Evolutionary conservation across 2,797 vertebrate genomes (phyloP).

Genomic region (Urocyon cinereoargenteus): DNA sequence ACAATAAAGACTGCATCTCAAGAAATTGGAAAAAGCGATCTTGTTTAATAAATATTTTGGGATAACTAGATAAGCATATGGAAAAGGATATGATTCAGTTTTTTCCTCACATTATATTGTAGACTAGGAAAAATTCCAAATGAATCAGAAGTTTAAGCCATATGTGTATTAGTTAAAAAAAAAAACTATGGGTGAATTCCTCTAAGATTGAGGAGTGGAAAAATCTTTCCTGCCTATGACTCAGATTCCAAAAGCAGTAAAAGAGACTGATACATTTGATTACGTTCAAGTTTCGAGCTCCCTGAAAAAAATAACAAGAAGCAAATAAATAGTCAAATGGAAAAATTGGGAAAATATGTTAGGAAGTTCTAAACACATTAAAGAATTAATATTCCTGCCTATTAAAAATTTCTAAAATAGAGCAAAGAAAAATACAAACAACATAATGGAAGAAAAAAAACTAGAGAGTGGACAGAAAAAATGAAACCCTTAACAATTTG

Average conservation of each 20-base stretch:
- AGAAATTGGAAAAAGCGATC: not conserved
- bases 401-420: not conserved
- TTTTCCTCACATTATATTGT: not conserved
- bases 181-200: not conserved
- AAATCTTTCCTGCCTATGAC: not conserved
- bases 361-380: not conserved
- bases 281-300: not conserved
- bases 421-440: not conserved
- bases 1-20: not conserved
- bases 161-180: not conserved
- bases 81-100: not conserved
- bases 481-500: not conserved
- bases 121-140: not conserved
- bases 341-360: not conserved
- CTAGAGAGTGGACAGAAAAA: not conserved
- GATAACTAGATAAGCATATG: not conserved
- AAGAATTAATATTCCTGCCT: not conserved
- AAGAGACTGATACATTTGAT: not conserved
- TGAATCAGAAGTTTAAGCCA: not conserved
- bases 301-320: not conserved
- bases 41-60: not conserved
- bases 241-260: not conserved
- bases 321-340: not conserved
- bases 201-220: not conserved
- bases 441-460: not conserved